Evolutionary conservation across 2,888 invertebrate genomes (phyloP).

Genomic region (Bembecia ichneumoniformis): DNA sequence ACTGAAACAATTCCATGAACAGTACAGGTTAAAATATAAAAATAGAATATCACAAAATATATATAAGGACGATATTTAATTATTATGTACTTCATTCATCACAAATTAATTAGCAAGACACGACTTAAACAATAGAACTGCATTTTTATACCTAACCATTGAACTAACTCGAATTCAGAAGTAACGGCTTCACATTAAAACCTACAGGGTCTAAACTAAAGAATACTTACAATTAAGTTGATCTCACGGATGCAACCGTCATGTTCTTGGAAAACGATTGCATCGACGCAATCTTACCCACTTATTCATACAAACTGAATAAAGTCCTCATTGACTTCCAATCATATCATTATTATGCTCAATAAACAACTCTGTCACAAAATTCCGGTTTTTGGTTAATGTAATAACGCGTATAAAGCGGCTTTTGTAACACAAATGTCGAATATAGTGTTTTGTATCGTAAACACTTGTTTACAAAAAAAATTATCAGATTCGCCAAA

Average conservation of each 20-base stretch:
- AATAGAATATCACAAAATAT: neutral
- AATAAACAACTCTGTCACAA: no score
- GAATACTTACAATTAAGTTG: constrained; percentile 63
- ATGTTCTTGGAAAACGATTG: constrained; percentile 14
- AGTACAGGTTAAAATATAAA: neutral
- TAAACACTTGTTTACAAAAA: no score
- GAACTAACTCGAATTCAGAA: constrained; percentile 70
- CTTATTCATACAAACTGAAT: no score
- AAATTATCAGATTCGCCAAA: no score
- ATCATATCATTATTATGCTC: no score
- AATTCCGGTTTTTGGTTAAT: no score
- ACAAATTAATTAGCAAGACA: neutral
- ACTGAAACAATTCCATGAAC: neutral
- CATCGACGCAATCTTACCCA: constrained; percentile 25
- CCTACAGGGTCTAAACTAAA: constrained; percentile 42
- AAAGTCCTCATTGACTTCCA: no score
- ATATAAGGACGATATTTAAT: neutral
- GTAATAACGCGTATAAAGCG: no score
- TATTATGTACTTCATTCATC: neutral
- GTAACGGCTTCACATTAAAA: constrained; percentile 53
- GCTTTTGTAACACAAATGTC: no score
- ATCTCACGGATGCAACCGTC: constrained; percentile 41
- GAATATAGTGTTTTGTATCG: no score
- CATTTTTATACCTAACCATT: constrained; percentile 31
- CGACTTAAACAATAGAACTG: constrained; percentile 34